Evolutionary conservation across 2,797 vertebrate genomes (phyloP).

Genomic region (Taeniopygia guttata): DNA sequence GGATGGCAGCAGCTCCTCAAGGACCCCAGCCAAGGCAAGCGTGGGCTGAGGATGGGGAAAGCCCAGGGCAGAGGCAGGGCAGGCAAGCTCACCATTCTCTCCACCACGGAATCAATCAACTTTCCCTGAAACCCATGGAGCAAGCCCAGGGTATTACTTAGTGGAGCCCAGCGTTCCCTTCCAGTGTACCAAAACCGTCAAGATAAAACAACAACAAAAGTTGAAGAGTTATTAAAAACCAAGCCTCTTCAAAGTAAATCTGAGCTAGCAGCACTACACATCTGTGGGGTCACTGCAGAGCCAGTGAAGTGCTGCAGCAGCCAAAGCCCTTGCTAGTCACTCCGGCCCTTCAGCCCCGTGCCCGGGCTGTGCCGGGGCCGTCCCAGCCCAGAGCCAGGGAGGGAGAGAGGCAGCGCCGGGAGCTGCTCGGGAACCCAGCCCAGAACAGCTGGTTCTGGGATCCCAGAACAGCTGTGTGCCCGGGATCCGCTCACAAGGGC

Average conservation of each 20-base stretch:
- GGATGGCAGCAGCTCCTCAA: not conserved
- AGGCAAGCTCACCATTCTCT: not conserved
- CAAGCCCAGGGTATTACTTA: not conserved
- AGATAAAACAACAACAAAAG: not conserved
- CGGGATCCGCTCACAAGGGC: not conserved
- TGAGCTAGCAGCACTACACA: not conserved
- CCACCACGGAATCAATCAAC: fast-evolving
- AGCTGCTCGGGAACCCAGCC: not conserved
- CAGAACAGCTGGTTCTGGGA: no score
- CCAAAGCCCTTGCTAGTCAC: not conserved
- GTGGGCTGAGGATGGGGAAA: no score
- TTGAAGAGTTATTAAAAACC: not conserved
- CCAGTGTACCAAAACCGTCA: fast-evolving
- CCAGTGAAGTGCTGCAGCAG: not conserved
- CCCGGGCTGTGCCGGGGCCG: not conserved
- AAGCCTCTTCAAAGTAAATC: not conserved
- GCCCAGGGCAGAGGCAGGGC: not conserved
- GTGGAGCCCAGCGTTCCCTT: not conserved
- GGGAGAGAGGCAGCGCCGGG: not conserved
- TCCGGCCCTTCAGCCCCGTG: not conserved
- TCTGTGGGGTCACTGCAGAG: not conserved
- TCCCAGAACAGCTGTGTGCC: not conserved
- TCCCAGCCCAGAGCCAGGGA: fast-evolving
- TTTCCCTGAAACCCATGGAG: not conserved
- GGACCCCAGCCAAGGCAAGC: not conserved